phyloP scores from a whole-genome alignment of 2,888 invertebrate genomes.

The Nematopogon swammerdamellus region DNA sequence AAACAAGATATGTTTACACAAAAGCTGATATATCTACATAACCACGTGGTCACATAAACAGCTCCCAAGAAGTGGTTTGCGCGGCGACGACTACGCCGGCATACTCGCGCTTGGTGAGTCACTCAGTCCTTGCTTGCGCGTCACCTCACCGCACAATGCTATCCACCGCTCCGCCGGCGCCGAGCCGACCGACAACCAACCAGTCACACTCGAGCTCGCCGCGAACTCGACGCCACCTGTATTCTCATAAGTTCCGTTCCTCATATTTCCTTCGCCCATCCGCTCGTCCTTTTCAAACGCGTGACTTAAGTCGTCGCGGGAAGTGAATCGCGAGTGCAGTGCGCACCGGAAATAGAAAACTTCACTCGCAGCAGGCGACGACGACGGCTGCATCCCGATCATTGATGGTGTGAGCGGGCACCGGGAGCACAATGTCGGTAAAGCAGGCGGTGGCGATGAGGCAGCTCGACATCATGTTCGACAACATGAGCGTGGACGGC shows the following conservation, averaged over 20 bases:
- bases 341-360: no score
- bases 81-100: neutral
- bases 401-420: neutral
- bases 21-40: no score
- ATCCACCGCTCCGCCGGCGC: neutral
- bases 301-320: no score
- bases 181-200: neutral
- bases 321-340: no score
- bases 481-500: slow-evolving; percentile 59
- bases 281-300: no score
- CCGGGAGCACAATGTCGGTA: slow-evolving; percentile 24
- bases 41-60: neutral
- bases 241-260: no score
- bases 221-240: no score
- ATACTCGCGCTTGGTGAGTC: neutral
- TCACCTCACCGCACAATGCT: neutral
- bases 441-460: slow-evolving; percentile 67
- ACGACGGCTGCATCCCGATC: neutral
- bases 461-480: slow-evolving; percentile 70
- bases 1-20: no score
- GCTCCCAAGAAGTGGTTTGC: neutral
- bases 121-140: neutral
- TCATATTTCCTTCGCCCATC: no score
- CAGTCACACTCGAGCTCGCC: neutral
- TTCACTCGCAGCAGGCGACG: no score